These are phyloP conservation scores for Gambusia yucatana DNA, from an alignment of 2,797 vertebrate species.

Conservation along the genomic window DNA sequence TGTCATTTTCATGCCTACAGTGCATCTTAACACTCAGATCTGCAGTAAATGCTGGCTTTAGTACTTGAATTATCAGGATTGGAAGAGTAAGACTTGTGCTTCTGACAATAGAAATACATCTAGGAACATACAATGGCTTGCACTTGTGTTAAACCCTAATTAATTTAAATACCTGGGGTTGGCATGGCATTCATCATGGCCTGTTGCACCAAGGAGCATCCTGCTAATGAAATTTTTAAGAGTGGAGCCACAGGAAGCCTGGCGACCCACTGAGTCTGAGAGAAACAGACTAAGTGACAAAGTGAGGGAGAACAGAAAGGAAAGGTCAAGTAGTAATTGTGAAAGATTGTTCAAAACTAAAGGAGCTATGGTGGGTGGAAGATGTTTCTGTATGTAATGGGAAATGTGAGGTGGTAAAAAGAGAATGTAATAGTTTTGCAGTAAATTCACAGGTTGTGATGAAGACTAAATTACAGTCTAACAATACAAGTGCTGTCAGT, in stretches of 20 bases:
- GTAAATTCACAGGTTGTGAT: not conserved
- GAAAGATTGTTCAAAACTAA: slow-evolving; percentile 22
- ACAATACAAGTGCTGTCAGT: not conserved
- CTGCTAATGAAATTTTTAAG: slow-evolving; percentile 63
- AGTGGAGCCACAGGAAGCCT: slow-evolving; percentile 42
- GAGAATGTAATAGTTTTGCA: not conserved
- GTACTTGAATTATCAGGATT: slow-evolving; percentile 4
- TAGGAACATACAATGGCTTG: slow-evolving; percentile 15
- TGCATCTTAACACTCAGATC: slow-evolving; percentile 6
- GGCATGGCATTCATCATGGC: slow-evolving; percentile 53
- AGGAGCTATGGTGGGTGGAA: not conserved
- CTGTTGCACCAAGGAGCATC: slow-evolving; percentile 40
- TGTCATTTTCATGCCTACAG: not conserved
- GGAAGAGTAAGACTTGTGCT: slow-evolving; percentile 1
- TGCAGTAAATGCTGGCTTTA: not conserved
- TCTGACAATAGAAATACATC: slow-evolving; percentile 8
- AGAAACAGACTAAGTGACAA: slow-evolving; percentile 20
- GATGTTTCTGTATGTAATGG: not conserved
- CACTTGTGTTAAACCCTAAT: slow-evolving; percentile 49
- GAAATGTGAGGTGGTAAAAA: not conserved
- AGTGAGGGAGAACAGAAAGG: slow-evolving; percentile 14
- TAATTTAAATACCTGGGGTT: slow-evolving; percentile 52
- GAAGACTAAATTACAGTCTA: not conserved
- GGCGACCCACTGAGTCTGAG: slow-evolving; percentile 34
- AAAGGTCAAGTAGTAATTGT: slow-evolving; percentile 42